phyloP scores from a whole-genome alignment of 2,797 vertebrate species.

The Poecilia gillii region DNA sequence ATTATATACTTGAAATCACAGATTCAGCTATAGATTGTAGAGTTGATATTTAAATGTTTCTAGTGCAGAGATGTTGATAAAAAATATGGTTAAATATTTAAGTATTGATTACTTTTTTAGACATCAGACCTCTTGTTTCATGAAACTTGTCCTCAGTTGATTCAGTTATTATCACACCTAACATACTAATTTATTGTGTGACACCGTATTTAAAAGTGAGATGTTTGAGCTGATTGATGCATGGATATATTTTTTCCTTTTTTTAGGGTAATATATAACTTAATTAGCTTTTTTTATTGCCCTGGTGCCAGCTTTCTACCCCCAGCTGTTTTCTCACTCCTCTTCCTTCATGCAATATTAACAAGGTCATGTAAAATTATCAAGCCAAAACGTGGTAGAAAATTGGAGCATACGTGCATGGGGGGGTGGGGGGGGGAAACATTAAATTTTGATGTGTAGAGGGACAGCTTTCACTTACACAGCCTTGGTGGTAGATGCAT shows the following conservation, averaged over 20 bases:
- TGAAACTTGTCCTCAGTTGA: neutral
- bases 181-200: neutral
- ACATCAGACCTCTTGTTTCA: neutral
- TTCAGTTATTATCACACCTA: neutral
- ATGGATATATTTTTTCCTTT: neutral
- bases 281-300: constrained; percentile 1
- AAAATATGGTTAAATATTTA: neutral
- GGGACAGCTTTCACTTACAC: neutral
- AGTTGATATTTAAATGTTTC: neutral
- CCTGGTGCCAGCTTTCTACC: neutral
- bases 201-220: neutral
- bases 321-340: neutral
- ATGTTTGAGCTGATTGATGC: neutral
- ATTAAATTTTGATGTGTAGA: neutral
- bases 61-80: neutral
- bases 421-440: neutral
- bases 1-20: neutral
- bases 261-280: neutral
- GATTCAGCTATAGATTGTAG: neutral
- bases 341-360: neutral
- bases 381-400: neutral
- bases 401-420: neutral
- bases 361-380: constrained; percentile 8
- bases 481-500: neutral
- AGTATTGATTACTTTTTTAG: neutral